These are phyloP conservation scores for Caenorhabditis macrosperma DNA, from an alignment of 2,888 invertebrate species.

Conservation along the genomic window DNA sequence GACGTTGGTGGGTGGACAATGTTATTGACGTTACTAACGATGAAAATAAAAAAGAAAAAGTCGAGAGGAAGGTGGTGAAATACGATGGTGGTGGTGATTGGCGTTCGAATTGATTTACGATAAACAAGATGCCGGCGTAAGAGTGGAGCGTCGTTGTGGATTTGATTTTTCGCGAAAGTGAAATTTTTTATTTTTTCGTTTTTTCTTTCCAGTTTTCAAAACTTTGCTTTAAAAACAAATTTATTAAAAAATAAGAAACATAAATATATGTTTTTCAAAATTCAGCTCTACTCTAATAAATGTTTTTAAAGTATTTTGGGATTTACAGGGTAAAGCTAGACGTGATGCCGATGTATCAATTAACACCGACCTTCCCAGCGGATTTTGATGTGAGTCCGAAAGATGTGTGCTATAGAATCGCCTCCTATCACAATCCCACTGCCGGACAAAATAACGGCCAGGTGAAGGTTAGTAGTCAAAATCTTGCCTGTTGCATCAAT, in stretches of 20 bases:
- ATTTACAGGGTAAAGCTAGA: conserved; percentile 36
- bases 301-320: no score
- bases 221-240: no score
- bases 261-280: not conserved
- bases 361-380: conserved; percentile 34
- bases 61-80: no score
- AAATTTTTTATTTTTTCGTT: conserved; percentile 12
- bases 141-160: conserved; percentile 3
- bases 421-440: conserved; percentile 35
- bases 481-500: no score
- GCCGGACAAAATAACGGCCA: not conserved
- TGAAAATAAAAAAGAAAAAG: no score
- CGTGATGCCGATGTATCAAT: conserved; percentile 53
- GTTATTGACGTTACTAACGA: no score
- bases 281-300: no score
- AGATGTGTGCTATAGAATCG: conserved; percentile 23
- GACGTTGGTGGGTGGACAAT: no score
- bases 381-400: conserved; percentile 48
- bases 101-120: not conserved
- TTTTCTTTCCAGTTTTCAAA: not conserved
- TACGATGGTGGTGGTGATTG: not conserved
- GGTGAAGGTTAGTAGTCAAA: not conserved
- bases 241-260: no score
- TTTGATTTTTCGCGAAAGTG: not conserved
- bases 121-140: conserved; percentile 8